phyloP scores from a whole-genome alignment of 2,888 invertebrate genomes.

The Nymphalis polychloros region DNA sequence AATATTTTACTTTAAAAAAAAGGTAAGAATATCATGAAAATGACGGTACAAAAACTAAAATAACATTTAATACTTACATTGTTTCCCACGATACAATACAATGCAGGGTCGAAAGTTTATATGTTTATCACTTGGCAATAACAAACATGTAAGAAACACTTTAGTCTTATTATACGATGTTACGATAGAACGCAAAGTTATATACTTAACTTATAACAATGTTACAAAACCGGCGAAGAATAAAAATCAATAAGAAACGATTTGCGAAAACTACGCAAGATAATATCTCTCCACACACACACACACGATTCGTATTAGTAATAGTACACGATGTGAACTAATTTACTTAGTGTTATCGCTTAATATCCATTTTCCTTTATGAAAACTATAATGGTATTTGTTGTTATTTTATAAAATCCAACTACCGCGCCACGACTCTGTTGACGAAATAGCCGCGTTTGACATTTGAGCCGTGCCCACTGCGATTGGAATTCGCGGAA shows the following conservation, averaged over 20 bases:
- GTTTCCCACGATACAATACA: conserved; percentile 59
- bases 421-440: conserved; percentile 80
- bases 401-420: conserved; percentile 79
- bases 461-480: conserved; percentile 88
- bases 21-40: not conserved
- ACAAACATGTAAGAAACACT: conserved; percentile 40
- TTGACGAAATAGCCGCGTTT: conserved; percentile 84
- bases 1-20: not conserved
- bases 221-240: conserved; percentile 72
- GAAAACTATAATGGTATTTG: conserved; percentile 70
- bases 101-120: conserved; percentile 43
- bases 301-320: conserved; percentile 60
- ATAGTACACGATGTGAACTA: conserved; percentile 59
- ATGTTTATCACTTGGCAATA: conserved; percentile 35
- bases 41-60: conserved; percentile 5
- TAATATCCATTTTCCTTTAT: conserved; percentile 72
- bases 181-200: conserved; percentile 37
- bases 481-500: conserved; percentile 84
- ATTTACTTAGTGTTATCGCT: conserved; percentile 63
- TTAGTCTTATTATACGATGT: conserved; percentile 35
- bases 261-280: conserved; percentile 60
- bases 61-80: conserved; percentile 56
- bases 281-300: conserved; percentile 54
- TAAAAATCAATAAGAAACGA: conserved; percentile 75
- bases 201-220: conserved; percentile 67